phyloP scores from a whole-genome alignment of 2,888 invertebrate genomes.

The Oxyteleia sp. region DNA sequence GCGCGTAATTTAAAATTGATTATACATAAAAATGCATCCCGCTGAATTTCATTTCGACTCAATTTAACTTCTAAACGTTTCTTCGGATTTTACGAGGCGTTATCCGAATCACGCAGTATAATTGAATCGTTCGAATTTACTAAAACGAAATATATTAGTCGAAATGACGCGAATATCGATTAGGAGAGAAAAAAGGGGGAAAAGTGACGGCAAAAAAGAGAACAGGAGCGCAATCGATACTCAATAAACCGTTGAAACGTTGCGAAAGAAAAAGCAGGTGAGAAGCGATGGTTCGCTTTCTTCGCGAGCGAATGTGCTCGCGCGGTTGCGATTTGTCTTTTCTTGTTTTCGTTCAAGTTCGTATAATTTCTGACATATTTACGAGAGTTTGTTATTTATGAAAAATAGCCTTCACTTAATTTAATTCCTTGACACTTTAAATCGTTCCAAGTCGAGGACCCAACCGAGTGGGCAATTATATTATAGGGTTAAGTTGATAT shows the following conservation, averaged over 20 bases:
- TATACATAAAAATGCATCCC: conserved; percentile 50
- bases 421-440: too few species aligned
- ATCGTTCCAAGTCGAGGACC: too few species aligned
- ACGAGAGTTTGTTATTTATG: too few species aligned
- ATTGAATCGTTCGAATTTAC: conserved; percentile 41
- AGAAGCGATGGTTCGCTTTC: conserved; percentile 54
- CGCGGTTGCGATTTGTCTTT: conserved; percentile 48
- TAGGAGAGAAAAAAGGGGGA: conserved; percentile 5
- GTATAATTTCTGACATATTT: too few species aligned
- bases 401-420: too few species aligned
- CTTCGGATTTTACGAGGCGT: conserved; percentile 38
- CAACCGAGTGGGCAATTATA: too few species aligned
- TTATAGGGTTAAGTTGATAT: too few species aligned
- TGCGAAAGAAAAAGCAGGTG: conserved; percentile 54
- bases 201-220: too few species aligned
- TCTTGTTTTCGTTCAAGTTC: too few species aligned
- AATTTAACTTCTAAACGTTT: conserved; percentile 46
- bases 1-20: conserved; percentile 50
- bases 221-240: too few species aligned
- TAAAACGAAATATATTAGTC: conserved; percentile 40
- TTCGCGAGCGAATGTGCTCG: conserved; percentile 34
- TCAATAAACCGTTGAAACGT: conserved; percentile 44
- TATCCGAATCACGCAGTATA: conserved; percentile 34
- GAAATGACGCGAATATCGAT: conserved; percentile 18
- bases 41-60: conserved; percentile 50